phyloP scores from a whole-genome alignment of 2,888 invertebrate genomes.

The Dione vanillae region DNA sequence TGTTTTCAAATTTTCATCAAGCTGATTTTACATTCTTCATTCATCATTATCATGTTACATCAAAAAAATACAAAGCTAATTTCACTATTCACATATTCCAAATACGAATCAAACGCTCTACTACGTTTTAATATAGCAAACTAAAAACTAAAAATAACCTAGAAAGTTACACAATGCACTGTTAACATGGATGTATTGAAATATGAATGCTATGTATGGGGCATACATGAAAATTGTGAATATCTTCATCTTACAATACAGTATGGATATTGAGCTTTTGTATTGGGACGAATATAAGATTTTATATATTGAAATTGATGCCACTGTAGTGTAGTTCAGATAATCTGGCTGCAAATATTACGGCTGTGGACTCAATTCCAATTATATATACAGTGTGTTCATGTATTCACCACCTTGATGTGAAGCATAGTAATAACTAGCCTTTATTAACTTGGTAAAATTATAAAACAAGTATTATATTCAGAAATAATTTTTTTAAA shows the following conservation, averaged over 20 bases:
- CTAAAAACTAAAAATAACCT: conserved; percentile 8
- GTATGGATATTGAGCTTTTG: conserved; percentile 9
- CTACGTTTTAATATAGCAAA: conserved; percentile 4
- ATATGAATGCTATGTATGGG: too few species aligned
- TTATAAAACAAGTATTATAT: too few species aligned
- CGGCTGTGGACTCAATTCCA: too few species aligned
- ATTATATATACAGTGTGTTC: too few species aligned
- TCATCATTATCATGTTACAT: background rate
- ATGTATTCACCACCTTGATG: too few species aligned
- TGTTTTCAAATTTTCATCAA: background rate
- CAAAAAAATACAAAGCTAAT: background rate
- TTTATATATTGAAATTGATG: background rate
- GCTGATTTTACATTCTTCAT: background rate
- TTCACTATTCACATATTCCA: background rate
- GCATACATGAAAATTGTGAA: background rate
- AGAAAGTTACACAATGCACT: conserved; percentile 1
- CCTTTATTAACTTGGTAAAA: too few species aligned
- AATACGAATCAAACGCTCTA: conserved; percentile 1
- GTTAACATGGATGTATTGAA: background rate
- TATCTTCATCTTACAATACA: conserved; percentile 1
- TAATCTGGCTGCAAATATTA: too few species aligned
- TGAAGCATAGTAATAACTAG: too few species aligned
- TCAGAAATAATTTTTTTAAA: too few species aligned
- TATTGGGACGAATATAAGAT: background rate
- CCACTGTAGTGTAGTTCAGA: too few species aligned